phyloP scores from a whole-genome alignment of 2,113 vertebrate species.

The Mesocricetus auratus region DNA sequence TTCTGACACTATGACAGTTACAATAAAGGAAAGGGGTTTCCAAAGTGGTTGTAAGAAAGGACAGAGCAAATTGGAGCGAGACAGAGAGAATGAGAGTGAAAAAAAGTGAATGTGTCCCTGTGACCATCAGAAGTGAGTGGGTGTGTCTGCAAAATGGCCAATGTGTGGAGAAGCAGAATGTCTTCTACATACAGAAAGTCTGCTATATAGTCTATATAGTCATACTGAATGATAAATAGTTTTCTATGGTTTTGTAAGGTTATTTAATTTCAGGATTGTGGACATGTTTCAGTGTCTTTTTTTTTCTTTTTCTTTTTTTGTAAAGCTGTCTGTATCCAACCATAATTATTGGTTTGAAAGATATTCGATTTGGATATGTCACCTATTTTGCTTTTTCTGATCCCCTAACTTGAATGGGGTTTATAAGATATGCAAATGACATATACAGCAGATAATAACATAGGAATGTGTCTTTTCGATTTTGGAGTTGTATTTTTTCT shows the following conservation, averaged over 20 bases:
- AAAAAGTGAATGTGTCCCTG: not conserved
- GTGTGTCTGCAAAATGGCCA: not conserved
- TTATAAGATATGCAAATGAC: not conserved
- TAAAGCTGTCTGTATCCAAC: not conserved
- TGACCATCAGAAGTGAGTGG: not conserved
- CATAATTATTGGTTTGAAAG: not conserved
- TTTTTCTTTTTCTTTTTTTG: not conserved
- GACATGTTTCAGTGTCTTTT: not conserved
- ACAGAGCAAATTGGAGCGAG: not conserved
- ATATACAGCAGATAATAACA: not conserved
- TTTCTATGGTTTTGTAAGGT: not conserved
- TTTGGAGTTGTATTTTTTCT: not conserved
- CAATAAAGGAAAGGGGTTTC: not conserved
- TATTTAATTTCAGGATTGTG: not conserved
- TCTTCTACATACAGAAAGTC: not conserved
- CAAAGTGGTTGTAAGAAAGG: not conserved
- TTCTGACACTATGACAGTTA: not conserved
- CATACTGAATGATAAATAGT: not conserved
- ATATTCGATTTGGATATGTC: not conserved
- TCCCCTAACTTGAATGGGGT: fast-evolving
- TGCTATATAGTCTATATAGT: no score
- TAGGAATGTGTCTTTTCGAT: not conserved
- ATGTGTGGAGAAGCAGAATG: not conserved
- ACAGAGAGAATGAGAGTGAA: not conserved
- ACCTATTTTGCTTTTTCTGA: not conserved